Evolutionary conservation across 2,888 invertebrate genomes (phyloP).

Genomic region (Cheiracanthium punctorium): DNA sequence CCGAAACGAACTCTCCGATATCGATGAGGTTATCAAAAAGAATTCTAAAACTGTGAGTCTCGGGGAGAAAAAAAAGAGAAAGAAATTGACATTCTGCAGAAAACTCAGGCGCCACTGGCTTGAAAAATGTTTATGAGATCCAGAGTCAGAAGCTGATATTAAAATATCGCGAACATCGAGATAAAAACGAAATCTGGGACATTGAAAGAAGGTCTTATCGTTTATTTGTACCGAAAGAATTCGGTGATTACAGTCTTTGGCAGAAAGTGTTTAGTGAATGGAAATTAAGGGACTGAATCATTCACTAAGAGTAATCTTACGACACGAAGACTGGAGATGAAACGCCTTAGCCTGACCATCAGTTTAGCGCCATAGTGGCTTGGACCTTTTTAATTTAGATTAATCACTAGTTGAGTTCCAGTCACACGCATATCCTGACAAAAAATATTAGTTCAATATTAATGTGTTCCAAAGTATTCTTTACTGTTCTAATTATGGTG

Average conservation of each 20-base stretch:
- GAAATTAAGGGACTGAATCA: neutral
- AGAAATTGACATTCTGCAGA: too few species aligned
- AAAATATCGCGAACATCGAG: neutral
- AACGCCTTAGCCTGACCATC: too few species aligned
- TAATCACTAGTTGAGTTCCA: too few species aligned
- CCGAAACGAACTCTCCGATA: neutral
- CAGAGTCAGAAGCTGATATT: neutral
- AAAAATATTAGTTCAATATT: too few species aligned
- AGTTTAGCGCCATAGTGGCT: too few species aligned
- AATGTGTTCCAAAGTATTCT: too few species aligned
- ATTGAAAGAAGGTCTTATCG: conserved; percentile 17
- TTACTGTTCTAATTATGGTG: too few species aligned
- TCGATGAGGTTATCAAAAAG: neutral
- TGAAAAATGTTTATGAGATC: conserved; percentile 1
- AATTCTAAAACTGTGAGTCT: neutral
- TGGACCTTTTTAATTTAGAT: too few species aligned
- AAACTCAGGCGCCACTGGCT: neutral
- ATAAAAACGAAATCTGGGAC: conserved; percentile 1
- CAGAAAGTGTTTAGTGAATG: neutral
- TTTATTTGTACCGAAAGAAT: neutral
- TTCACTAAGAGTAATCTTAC: too few species aligned
- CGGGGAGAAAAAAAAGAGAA: neutral
- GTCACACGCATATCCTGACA: too few species aligned
- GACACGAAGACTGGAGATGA: too few species aligned
- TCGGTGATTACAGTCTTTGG: neutral